These are phyloP conservation scores for Scolanthus callimorphus DNA, from an alignment of 92 coral and sea anemone genomes.

Conservation along the genomic window DNA sequence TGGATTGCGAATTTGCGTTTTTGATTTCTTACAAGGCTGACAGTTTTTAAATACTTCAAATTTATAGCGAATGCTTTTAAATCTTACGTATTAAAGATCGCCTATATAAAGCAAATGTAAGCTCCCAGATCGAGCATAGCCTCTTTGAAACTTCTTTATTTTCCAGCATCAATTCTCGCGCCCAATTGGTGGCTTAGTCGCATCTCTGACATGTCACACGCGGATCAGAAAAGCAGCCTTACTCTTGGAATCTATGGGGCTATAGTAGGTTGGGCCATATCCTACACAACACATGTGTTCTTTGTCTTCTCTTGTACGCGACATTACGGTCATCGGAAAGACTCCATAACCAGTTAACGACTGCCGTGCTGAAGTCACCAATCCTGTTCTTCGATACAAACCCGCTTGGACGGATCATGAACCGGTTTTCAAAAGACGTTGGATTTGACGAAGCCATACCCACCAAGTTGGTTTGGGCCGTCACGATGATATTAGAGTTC, in stretches of 20 bases:
- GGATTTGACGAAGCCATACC: conserved; percentile 9
- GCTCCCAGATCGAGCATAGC: no score
- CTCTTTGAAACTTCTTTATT: no score
- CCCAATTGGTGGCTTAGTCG: conserved; percentile 20
- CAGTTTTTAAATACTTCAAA: no score
- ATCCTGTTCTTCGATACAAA: conserved; percentile 41
- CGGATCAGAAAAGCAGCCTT: neutral
- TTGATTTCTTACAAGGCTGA: no score
- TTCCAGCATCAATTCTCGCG: conserved; percentile 6
- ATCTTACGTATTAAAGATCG: no score
- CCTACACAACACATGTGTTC: conserved; percentile 7
- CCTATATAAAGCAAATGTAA: no score
- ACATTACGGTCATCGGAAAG: conserved; percentile 28
- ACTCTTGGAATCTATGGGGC: conserved; percentile 43
- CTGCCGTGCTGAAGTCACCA: conserved; percentile 38
- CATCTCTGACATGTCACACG: conserved; percentile 5
- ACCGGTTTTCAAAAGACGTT: conserved; percentile 18
- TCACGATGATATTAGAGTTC: neutral
- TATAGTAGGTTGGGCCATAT: conserved; percentile 15
- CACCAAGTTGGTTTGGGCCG: neutral
- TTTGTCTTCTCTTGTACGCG: conserved; percentile 12
- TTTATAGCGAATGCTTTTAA: no score
- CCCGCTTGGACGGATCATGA: conserved; percentile 35
- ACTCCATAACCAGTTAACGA: conserved; percentile 32
- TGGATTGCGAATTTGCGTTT: no score